These are phyloP conservation scores for Tupaia tana DNA, from an alignment of 2,113 vertebrate species.

Conservation along the genomic window DNA sequence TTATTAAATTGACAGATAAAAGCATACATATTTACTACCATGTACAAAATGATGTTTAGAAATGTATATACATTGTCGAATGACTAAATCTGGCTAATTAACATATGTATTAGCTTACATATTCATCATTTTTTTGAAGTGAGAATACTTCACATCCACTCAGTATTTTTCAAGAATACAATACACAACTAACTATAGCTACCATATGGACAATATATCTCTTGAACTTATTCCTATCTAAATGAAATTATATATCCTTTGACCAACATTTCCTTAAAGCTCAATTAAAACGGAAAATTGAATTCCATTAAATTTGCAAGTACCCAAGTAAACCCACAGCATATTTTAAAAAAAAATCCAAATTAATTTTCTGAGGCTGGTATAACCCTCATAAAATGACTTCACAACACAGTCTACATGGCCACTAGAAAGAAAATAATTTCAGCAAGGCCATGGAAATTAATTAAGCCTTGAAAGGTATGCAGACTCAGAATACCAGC, in stretches of 20 bases:
- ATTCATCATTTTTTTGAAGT: not conserved
- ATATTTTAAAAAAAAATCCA: not conserved
- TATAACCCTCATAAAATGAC: not conserved
- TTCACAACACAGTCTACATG: not conserved
- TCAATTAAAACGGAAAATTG: not conserved
- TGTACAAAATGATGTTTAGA: not conserved
- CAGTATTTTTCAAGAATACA: not conserved
- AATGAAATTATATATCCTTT: not conserved
- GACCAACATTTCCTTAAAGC: not conserved
- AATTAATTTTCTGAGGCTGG: constrained; percentile 16
- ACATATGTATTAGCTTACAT: not conserved
- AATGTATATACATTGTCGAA: not conserved
- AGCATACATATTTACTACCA: not conserved
- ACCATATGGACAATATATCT: not conserved
- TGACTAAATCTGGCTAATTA: not conserved
- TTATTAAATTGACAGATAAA: not conserved
- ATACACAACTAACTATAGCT: not conserved
- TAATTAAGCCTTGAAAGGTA: too few species aligned
- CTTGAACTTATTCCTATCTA: not conserved
- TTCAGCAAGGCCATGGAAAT: too few species aligned
- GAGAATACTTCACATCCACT: not conserved
- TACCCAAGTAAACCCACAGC: not conserved
- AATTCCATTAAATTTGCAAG: not conserved
- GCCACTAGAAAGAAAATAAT: too few species aligned
- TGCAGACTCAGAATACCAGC: too few species aligned